Base-by-base conservation (phyloP, 1,140 invertebrate genomes). In the Drosophila asahinai region DNA sequence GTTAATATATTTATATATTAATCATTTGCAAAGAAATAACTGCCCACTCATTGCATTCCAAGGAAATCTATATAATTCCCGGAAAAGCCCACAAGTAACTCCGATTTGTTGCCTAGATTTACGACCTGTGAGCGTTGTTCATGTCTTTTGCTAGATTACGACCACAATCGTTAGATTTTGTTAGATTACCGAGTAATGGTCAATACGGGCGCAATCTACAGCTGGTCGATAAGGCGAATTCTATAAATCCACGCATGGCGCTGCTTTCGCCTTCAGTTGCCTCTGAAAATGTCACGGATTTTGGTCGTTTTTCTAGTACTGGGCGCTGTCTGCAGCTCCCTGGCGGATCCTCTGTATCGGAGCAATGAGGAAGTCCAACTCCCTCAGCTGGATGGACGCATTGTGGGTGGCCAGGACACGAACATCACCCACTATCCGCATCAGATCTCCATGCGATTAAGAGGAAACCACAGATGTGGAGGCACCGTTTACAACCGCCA, bases 391-490 rank as follows among this genome's bases (percentile, higher is more conserved):
- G 91, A 92, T 75, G 91, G 91, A 7, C 91, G 91, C 17, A 92
- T 92, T 65, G 87, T 92, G 0, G 91, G 91, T 6, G 91, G 91
- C 19, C 17, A 62, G 33, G 55, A 79, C 19, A 72, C 87, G 19
- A 61, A 83, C 27, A 91, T 92, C 36, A 33, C 36, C 7, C 9
- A 77, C 2, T 92, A 70, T 71, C 91, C 91, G 0, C 84, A 92
- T 72, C 91, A 92, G 48, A 74, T 92, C 3, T 90, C 91, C 2
- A 83, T 92, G 91, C 72, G 81, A 0, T 80, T 80, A 1, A 75
- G 65, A 2, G 81, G 84, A 14, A 84, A 83, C 48, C 93, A 93
- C 68, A 60, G 74, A 36, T 96, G 95, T 75, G 95, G 95, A 3
- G 95, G 94, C 14, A 93, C 94, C 7, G 91, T 96, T 64, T 47